A percentile compares a stretch with the other conserved stretches of the same genome.
Conservation (phyloP, 2,113 vertebrate genomes). For the Anolis carolinensis region DNA sequence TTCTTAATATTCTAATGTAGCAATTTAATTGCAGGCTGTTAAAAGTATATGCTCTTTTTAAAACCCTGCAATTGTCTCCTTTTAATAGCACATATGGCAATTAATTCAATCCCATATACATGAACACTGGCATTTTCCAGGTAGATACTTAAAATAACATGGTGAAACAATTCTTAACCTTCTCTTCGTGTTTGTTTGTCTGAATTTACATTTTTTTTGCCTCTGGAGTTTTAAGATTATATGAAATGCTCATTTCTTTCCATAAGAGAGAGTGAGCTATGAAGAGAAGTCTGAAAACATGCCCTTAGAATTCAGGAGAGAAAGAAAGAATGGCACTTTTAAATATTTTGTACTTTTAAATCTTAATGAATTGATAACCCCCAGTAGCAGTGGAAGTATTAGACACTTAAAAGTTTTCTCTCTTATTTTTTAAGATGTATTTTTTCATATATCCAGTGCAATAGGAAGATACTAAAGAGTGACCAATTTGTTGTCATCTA, state of each 20-base stretch:
- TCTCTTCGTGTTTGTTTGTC: background rate
- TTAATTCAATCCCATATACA: slow-evolving; percentile 13
- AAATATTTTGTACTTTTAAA: background rate
- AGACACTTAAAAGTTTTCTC: background rate
- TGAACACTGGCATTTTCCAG: background rate
- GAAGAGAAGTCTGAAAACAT: background rate
- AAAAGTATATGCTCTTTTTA: slow-evolving; percentile 15
- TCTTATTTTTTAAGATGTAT: no score
- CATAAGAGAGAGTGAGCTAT: no score
- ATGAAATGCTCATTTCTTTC: background rate
- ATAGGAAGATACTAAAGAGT: background rate
- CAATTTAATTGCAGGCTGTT: slow-evolving; percentile 14
- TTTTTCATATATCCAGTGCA: no score
- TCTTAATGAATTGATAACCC: background rate
- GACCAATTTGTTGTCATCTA: background rate
- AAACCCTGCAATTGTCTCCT: slow-evolving; percentile 25
- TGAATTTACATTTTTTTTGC: background rate
- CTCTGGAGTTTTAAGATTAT: background rate
- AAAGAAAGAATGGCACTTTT: background rate
- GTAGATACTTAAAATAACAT: slow-evolving; percentile 9
- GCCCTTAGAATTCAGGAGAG: background rate
- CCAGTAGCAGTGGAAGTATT: background rate
- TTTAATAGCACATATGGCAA: slow-evolving; percentile 23
- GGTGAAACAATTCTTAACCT: background rate
- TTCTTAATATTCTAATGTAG: slow-evolving; percentile 18